Percentiles rank a stretch among this genome's conserved stretches.
These are phyloP conservation scores for Calliopsis andreniformis DNA, from an alignment of 1,140 invertebrate species.

Conservation along the genomic window DNA sequence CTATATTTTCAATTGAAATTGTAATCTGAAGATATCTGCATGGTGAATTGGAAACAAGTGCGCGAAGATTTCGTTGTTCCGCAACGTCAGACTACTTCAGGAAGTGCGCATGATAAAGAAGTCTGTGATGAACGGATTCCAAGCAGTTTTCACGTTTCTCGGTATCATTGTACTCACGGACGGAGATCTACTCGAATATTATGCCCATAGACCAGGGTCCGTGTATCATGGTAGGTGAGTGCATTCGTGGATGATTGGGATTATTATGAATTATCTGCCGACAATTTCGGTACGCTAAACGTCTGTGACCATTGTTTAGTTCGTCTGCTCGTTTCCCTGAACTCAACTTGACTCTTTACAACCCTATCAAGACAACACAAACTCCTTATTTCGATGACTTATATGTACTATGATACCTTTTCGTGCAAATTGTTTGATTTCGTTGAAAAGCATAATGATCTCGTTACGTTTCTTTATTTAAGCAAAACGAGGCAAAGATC, in stretches of 20 bases:
- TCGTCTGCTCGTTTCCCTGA: too few relatives aligned
- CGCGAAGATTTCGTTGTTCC: slow-evolving; percentile 31
- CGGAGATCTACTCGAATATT: slow-evolving; percentile 51
- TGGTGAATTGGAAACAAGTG: slow-evolving; percentile 22
- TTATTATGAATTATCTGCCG: background rate
- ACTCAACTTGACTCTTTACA: too few relatives aligned
- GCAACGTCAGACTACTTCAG: slow-evolving; percentile 27
- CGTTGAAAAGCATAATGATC: too few relatives aligned
- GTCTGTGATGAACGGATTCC: slow-evolving; percentile 55
- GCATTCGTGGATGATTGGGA: slow-evolving; percentile 15
- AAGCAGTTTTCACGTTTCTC: slow-evolving; percentile 50
- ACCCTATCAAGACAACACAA: too few relatives aligned
- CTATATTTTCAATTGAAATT: too few relatives aligned
- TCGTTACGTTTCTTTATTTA: too few relatives aligned
- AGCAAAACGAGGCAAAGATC: too few relatives aligned
- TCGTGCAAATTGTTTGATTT: too few relatives aligned
- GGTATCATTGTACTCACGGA: slow-evolving; percentile 20
- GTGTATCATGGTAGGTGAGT: slow-evolving; percentile 72
- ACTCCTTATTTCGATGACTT: too few relatives aligned
- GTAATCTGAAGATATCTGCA: background rate
- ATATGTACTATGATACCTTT: too few relatives aligned
- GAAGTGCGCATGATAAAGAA: background rate
- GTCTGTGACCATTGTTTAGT: too few relatives aligned
- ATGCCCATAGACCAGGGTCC: slow-evolving; percentile 38
- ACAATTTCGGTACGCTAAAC: background rate